Base-by-base conservation (phyloP, 2,888 invertebrate genomes). In the Octonoba sinensis region DNA sequence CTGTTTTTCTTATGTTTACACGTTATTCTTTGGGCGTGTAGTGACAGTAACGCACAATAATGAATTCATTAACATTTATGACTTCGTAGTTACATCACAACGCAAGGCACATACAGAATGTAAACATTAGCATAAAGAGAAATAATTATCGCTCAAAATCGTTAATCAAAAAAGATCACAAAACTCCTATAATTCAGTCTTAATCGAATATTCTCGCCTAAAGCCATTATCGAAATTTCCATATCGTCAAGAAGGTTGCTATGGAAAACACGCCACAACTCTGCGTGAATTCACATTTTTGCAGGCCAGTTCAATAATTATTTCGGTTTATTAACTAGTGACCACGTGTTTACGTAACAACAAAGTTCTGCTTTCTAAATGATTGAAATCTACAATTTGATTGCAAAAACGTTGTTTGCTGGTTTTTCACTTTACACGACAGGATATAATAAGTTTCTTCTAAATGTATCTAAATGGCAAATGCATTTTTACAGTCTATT, bases 231-330 rank as follows among this genome's bases (percentile, higher is more conserved):
- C 62, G 47, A 46, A 64, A 64, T 16, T n/a, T 44, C 27, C 59
- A 75, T 36, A 51, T 76, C 54, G 64, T 22, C 46, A 11, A 57
- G 54, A 16, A 18, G 36, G 70, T 77, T 77, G 71, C 70, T 65
- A 78, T 46, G 71, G 59, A 13, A 57, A 57, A 24, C 70, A 64
- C 70, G 70, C 70, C 65, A 78, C 22, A 71, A 64, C 65, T 76
- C 65, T 65, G 77, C 77, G 77, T 71, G 77, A 78, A 47, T 56
- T 65, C 57, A 36, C 36, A 36, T 36, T 36, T 36, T 36, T 36
- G 8, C 36, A 36, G 36, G 15, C 24, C 47, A 56, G 71, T 64
- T 78, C 71, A 78, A 78, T 70, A 65, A 56, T 46, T 78, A 71
- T 71, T 71, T 65, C 49, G 36, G 71, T 71, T 65, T 71, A 69